Conservation (phyloP, 2,113 vertebrate genomes). For the Myrmecophaga tridactyla region DNA sequence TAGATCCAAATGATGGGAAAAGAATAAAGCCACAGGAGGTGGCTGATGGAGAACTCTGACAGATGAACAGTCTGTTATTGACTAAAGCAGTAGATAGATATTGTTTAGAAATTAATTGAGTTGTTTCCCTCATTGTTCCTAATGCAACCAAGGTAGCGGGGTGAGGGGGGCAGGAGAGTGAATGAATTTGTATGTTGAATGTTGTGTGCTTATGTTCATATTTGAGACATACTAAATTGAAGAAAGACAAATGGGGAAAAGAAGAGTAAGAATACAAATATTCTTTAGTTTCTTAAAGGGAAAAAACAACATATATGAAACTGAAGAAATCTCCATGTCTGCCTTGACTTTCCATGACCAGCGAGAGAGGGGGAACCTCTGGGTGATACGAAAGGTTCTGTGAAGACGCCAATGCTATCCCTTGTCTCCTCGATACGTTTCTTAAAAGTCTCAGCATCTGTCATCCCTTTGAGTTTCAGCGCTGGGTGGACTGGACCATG, state of each 20-base stretch:
- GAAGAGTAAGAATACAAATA: not conserved
- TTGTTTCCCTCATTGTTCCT: not conserved
- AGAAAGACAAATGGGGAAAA: not conserved
- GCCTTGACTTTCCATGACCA: not conserved
- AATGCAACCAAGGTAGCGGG: not conserved
- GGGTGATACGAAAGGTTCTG: not conserved
- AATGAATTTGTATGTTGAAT: not conserved
- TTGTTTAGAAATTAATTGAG: conserved; percentile 18
- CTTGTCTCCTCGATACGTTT: not conserved
- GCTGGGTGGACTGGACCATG: rapidly evolving
- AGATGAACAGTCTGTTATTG: not conserved
- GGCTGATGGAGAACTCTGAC: not conserved
- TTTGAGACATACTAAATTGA: not conserved
- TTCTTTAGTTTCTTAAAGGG: not conserved
- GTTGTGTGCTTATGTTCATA: not conserved
- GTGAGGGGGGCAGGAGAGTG: not conserved
- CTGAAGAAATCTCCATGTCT: not conserved
- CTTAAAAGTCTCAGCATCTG: not conserved
- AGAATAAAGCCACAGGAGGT: not conserved
- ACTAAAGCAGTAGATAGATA: not conserved
- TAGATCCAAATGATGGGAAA: not conserved
- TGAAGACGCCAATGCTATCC: not conserved
- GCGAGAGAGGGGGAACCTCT: not conserved
- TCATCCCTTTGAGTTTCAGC: not conserved
- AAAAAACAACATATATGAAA: not conserved